Base-by-base conservation (phyloP, 2,888 invertebrate species). In the Campopleginae sp. region DNA sequence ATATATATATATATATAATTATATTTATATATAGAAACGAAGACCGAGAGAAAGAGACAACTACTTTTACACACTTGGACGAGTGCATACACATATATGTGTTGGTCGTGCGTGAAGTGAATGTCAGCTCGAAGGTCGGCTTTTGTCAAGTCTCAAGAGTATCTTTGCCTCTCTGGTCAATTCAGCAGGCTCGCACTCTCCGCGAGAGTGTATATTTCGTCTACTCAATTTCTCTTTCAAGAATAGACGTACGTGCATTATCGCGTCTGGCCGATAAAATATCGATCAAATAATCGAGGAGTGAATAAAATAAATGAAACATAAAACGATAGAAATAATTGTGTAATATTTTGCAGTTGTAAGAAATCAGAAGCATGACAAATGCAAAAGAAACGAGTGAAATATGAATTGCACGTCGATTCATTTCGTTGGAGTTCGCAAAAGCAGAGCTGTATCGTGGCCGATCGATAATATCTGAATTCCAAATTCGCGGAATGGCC, bases 101-200 rank as follows among this genome's bases (percentile, higher is more conserved):
- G 14, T 66, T 44, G 19, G 68, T 44, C 31, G 7, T 23, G 58
- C 70, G 89, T 86, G 89, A 90, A 93, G 93, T 93, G 93, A 93
- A 93, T 93, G 93, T 93, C 93, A 93, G 93, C 90, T 84, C 91
- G 93, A 93, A 93, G 93, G 93, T 92, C 93, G 91, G 92, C 93
- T 93, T 93, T 93, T 93, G 93, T 93, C 93, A 92, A 92, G 89
- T 90, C 89, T 89, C 89, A 89, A 89, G 89, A 90, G 88, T 90
- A 88, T 89, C 89, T 89, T 88, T 87, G 81, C 72, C 80, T 66
- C 84, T 66, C 77, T 81, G 81, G 65, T 80, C 75, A 58, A 63
- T 33, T 81, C 76, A 42, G 46, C 66, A 68, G 72, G 72, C 70
- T 33, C 6, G 3, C 51, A 51, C 85, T 77, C 81, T 33, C 61